phyloP scores from a whole-genome alignment of 2,113 vertebrate species.

The Pholis gunnellus region DNA sequence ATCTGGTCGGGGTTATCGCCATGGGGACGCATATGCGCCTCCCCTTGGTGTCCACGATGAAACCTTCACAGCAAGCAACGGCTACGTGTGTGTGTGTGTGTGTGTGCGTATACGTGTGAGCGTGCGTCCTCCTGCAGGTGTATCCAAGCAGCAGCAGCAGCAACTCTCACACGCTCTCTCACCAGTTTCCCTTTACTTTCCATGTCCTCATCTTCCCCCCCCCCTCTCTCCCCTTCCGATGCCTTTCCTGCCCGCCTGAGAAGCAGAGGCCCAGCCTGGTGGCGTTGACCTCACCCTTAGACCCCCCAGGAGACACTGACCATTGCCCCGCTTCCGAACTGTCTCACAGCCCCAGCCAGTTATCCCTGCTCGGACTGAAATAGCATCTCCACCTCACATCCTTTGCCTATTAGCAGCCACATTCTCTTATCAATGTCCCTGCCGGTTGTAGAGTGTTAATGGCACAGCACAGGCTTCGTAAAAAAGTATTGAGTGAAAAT shows the following conservation, averaged over 20 bases:
- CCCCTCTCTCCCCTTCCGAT: constrained; percentile 42
- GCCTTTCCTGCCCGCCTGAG: constrained; percentile 71
- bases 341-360: constrained; percentile 71
- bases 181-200: constrained; percentile 70
- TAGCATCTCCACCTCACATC: constrained; percentile 69
- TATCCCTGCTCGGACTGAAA: constrained; percentile 69
- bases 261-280: constrained; percentile 59
- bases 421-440: constrained; percentile 53
- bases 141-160: constrained; percentile 15
- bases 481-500: background rate
- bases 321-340: constrained; percentile 65
- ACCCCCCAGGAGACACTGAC: constrained; percentile 73
- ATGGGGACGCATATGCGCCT: constrained; percentile 61
- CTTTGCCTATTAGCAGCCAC: constrained; percentile 68
- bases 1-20: constrained; percentile 59
- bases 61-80: constrained; percentile 43
- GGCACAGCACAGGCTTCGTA: constrained; percentile 13
- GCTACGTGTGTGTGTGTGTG: constrained; percentile 41
- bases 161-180: constrained; percentile 34
- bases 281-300: constrained; percentile 71
- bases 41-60: constrained; percentile 55
- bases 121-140: constrained; percentile 32
- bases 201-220: constrained; percentile 79
- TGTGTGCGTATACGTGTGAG: background rate
- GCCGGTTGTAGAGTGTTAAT: constrained; percentile 43